Base-by-base conservation (phyloP, 2,888 invertebrate genomes). In the Dolichopus griseipennis region DNA sequence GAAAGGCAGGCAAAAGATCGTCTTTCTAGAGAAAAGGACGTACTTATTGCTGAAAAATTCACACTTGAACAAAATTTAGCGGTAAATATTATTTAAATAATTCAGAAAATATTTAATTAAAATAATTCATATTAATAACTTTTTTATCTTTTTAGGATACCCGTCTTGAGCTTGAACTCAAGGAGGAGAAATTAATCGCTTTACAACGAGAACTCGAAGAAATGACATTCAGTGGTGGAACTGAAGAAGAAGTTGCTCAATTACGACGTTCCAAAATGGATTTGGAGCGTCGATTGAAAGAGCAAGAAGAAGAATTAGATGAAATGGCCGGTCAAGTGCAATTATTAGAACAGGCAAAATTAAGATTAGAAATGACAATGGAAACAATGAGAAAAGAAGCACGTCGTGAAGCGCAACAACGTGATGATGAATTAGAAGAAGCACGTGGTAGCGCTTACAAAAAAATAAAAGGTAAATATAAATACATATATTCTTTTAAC, bases 391-490 rank as follows among this genome's bases (percentile, higher is more conserved):
- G 95, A 65, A 96, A 97, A 78, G 94, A 95, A 76, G 89, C 93
- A 73, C 87, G 93, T 12, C 88, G 93, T 69, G 97, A 97, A 77
- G 87, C 94, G 52, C 92, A 93, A 71, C 91, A 93, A 73, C 85
- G 95, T 8, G 97, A 97, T 74, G 94, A 95, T 73, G 97, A 97
- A 79, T 83, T 96, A 77, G 97, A 97, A 78, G 96, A 97, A 75
- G 89, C 92, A 41, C 85, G 97, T 20, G 92, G 92, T 71, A 91
- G 90, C 75, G 90, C 94, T 6, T 91, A 93, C 78, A 97, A 97
- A 83, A 96, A 95, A 83, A 90, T 95, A 22, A 93, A 93, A 84
- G 89, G 90, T 89, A 67, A 7, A 67, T 67, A 27, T 1, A 10
- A 20, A 34, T 52, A 37, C 1, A 43, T 43, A 8, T n/a, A n/a